Conservation (phyloP, 2,888 invertebrate species). For the Dyspetes luteomarginatus region DNA sequence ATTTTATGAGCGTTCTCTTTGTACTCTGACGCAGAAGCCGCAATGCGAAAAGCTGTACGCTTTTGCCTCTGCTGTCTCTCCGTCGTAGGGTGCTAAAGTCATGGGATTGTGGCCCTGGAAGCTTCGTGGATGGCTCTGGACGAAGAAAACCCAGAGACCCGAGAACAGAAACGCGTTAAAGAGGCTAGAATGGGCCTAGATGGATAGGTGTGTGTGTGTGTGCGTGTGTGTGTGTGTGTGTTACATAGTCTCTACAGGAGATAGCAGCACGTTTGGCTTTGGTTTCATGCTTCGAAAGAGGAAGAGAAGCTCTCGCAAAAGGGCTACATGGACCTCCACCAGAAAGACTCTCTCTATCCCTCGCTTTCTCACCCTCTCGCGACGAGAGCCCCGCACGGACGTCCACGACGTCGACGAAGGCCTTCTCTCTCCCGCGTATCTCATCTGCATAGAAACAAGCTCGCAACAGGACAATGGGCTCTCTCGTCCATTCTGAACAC, state of each 20-base stretch:
- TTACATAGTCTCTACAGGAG: slow-evolving; percentile 3
- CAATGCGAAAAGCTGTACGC: slow-evolving; percentile 61
- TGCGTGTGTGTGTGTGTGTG: not conserved
- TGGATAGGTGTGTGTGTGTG: slow-evolving; percentile 19
- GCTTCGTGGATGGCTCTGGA: slow-evolving; percentile 33
- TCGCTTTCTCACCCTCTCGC: slow-evolving; percentile 23
- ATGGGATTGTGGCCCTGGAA: slow-evolving; percentile 49
- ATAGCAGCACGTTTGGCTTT: slow-evolving; percentile 45
- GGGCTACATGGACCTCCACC: slow-evolving; percentile 51
- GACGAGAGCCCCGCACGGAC: slow-evolving; percentile 54
- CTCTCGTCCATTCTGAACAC: slow-evolving; percentile 79
- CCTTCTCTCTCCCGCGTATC: slow-evolving; percentile 72
- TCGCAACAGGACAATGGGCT: slow-evolving; percentile 79
- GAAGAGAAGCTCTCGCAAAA: slow-evolving; percentile 49
- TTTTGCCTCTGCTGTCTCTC: slow-evolving; percentile 36
- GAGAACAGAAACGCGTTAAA: slow-evolving; percentile 58
- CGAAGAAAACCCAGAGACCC: slow-evolving; percentile 41
- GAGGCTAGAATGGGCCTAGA: slow-evolving; percentile 44
- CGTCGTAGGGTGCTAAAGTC: slow-evolving; percentile 41
- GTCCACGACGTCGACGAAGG: slow-evolving; percentile 69
- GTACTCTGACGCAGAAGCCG: slow-evolving; percentile 30
- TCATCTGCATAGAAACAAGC: slow-evolving; percentile 83
- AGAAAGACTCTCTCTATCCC: slow-evolving; percentile 5
- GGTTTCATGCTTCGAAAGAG: slow-evolving; percentile 46
- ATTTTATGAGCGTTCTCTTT: slow-evolving; percentile 43